Evolutionary conservation across 1,140 invertebrate genomes (phyloP), one percentile per base, ranked within the genome.

Genomic region (Drosophila busckii): DNA sequence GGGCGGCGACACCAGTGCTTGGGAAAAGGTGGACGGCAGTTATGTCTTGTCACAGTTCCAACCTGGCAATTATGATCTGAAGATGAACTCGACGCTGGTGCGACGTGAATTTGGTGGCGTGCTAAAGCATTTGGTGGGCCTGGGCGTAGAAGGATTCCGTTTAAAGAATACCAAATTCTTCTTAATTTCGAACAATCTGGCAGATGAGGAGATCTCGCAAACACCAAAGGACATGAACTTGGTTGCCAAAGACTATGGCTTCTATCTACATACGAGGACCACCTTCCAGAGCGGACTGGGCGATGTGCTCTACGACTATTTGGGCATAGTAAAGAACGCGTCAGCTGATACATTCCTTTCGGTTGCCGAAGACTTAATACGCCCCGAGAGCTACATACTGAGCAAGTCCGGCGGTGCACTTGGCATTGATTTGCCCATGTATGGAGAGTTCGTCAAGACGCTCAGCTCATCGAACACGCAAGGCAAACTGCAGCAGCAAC

Each of bases 91-190:
- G 70, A 71, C 85, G 6, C 49, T 70, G 8, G 89, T 92, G 2
- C 65, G 90, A 5, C 50, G 89, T n/a, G 90, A 91, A 80, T 91
- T 94, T 35, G 87, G 93, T 67, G 87, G 89, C 1, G 91, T 94
- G 10, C 71, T 96, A 0, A 88, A 88, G 19, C 90, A 90, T 59
- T 94, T 94, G 90, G 54, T 95, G 12, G 85, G 90, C 10, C 88
- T 91, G 16, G 94, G 94, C 4, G 92, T 94, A 1, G 89, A 88
- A 58, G 96, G 95, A 8, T 92, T 97, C 69, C 90, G 93, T 66
- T 80, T 96, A 10, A 89, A 88, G n/a, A 90, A 92, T 38, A 91
- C 90, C 0, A 90, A 90, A 10, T 90, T 91, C 70, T 87, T 94
- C 37, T 83, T 93, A 0, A 90, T 94, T 48, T 90, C 93, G 85